Base-by-base conservation (phyloP, 64 coral and sea anemone species). In the Orbicella faveolata region DNA sequence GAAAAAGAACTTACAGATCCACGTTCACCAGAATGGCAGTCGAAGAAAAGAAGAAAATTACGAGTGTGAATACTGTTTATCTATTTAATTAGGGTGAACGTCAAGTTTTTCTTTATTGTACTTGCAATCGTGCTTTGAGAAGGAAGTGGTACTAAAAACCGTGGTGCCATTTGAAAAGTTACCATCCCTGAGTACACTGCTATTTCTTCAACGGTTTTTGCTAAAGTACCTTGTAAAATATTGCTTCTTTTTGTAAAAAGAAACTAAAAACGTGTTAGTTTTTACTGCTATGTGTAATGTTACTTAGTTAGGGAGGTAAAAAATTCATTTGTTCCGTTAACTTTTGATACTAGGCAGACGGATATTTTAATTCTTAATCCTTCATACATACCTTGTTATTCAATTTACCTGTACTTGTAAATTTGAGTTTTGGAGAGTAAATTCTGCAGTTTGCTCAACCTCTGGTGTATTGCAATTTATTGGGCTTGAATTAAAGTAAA, bases 1-100 rank as follows among this genome's bases (percentile, higher is more conserved):
- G 76, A 90, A 0, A 92, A 88, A 79, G 81, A 88, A 12, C 75
- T 96, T 14, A 96, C 94, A 2, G 15, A 87, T 9, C 87, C 94
- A 1, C 81, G 81, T 34, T 96, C 94, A 3, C 94, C 91, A 0
- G 80, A 83, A 0, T 96, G 94, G 94, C 77, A 85, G 35, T 80
- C 92, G 52, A 93, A 78, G 55, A 89, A 83, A 69, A 72, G 79
- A 59, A 96, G 78, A 55, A 92, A 92, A 83, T 65, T 95, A 64
- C 73, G 90, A 84, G 81, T 84, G 7, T 84, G 37, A 84, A n/a
- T 69, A 57, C 54, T 57, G 54, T 57, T 57, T 57, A 4, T 57
- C 8, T 14, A 57, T 6, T 53, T 53, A 53, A 6, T 14, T 57
- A 57, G 4, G 54, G 13, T 57, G 13, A 11, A 57, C 2, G 21